phyloP scores from a whole-genome alignment of 2,797 vertebrate species.

The Rallus crepitans region DNA sequence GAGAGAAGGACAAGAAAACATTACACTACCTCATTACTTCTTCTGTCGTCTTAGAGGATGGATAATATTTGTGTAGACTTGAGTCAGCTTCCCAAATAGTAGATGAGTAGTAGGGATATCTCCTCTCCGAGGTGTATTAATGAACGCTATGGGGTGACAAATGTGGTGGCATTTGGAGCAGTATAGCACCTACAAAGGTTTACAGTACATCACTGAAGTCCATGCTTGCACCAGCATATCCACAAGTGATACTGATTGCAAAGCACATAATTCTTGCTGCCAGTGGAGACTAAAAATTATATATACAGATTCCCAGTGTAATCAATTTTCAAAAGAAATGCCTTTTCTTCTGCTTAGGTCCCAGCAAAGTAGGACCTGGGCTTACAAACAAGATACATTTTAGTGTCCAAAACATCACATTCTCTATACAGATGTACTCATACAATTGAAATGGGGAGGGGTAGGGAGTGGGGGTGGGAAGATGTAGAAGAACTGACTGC shows the following conservation, averaged over 20 bases:
- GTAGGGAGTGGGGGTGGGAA: background rate
- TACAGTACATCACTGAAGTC: background rate
- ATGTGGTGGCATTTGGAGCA: background rate
- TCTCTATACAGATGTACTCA: background rate
- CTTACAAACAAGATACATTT: background rate
- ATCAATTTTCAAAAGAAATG: background rate
- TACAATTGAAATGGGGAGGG: background rate
- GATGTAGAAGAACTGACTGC: background rate
- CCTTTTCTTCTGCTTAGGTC: background rate
- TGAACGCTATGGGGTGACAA: rapidly evolving
- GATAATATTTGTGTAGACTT: background rate
- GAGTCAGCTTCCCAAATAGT: background rate
- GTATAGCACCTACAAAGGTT: background rate
- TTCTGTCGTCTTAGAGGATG: background rate
- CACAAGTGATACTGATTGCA: background rate
- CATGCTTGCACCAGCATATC: background rate
- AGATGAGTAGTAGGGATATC: background rate
- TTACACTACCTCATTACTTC: background rate
- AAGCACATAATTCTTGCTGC: background rate
- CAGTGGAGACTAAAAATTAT: background rate
- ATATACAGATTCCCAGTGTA: background rate
- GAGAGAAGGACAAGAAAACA: slow-evolving; percentile 14
- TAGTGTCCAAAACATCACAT: background rate
- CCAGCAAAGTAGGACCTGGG: background rate
- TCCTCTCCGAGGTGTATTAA: background rate